Evolutionary conservation across 2,888 invertebrate species (phyloP).

Genomic region (Pollenia griseotomentosa): DNA sequence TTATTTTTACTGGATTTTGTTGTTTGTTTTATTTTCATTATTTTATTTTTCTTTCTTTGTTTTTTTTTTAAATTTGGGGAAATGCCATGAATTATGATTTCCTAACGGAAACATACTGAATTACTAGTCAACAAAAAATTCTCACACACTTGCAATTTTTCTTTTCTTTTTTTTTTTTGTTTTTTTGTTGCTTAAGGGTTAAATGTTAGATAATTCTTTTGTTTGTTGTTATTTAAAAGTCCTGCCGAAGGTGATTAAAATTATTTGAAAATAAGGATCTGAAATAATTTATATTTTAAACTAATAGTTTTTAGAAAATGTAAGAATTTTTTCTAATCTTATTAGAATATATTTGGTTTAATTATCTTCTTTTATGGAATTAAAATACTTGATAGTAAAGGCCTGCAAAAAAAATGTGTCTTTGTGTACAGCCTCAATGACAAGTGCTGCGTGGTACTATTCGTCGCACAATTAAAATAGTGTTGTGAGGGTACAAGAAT

Average conservation of each 20-base stretch:
- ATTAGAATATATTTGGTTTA: too few relatives aligned
- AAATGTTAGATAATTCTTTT: constrained; percentile 73
- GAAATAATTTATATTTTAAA: not conserved
- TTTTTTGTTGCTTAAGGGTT: constrained; percentile 78
- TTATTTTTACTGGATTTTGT: constrained; percentile 64
- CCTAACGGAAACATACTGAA: constrained; percentile 82
- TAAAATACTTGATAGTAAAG: too few relatives aligned
- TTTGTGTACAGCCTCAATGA: too few relatives aligned
- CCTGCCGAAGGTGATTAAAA: constrained; percentile 61
- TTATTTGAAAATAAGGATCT: not conserved
- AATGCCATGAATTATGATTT: constrained; percentile 82
- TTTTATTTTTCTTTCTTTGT: constrained; percentile 69
- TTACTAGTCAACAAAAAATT: constrained; percentile 65
- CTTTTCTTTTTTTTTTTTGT: not conserved
- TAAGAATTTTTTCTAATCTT: too few relatives aligned
- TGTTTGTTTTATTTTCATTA: constrained; percentile 74
- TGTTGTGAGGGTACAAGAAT: too few relatives aligned
- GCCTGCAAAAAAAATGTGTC: too few relatives aligned
- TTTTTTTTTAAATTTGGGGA: constrained; percentile 70
- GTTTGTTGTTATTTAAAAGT: constrained; percentile 74
- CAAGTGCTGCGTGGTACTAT: too few relatives aligned
- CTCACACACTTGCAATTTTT: constrained; percentile 55
- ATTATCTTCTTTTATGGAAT: too few relatives aligned
- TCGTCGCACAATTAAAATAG: too few relatives aligned
- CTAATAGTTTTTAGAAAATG: too few relatives aligned